A percentile compares a stretch with the other conserved stretches of the same genome.
Evolutionary conservation across 1,140 invertebrate species (phyloP).

Genomic region (Hydropsyche tenuis): DNA sequence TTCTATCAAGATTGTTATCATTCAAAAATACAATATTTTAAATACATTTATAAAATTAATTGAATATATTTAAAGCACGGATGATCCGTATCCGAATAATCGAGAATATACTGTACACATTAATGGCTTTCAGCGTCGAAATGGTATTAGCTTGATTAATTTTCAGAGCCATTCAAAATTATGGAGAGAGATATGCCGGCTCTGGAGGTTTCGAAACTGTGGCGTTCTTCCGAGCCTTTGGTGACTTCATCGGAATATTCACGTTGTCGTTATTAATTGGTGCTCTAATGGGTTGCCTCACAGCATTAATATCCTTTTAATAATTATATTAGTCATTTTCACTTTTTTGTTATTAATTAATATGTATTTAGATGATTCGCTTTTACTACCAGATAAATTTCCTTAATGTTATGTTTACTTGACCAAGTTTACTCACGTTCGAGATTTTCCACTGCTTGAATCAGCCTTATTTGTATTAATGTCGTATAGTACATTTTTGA

Average conservation of each 20-base stretch:
- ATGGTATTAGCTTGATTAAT: constrained; percentile 55
- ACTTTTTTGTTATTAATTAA: constrained; percentile 14
- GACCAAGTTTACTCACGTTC: constrained; percentile 94
- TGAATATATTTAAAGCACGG: too few species aligned
- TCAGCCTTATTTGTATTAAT: constrained; percentile 96
- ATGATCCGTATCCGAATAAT: background rate
- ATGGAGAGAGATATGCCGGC: constrained; percentile 79
- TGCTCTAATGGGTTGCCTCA: constrained; percentile 89
- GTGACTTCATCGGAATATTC: constrained; percentile 93
- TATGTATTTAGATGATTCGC: constrained; percentile 7
- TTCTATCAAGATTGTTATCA: too few species aligned
- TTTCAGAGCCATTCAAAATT: constrained; percentile 89
- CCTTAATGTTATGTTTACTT: constrained; percentile 63
- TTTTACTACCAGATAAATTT: constrained; percentile 29
- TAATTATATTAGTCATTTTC: background rate
- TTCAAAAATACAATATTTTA: too few species aligned
- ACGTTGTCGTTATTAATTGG: constrained; percentile 90
- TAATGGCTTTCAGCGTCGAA: too few species aligned
- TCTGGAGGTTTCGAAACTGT: constrained; percentile 82
- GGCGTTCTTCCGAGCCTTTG: constrained; percentile 88
- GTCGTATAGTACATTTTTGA: constrained; percentile 97
- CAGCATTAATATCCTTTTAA: constrained; percentile 85
- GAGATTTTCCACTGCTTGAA: constrained; percentile 95
- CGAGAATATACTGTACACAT: too few species aligned
- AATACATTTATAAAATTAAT: background rate